phyloP scores from a whole-genome alignment of 2,797 vertebrate genomes.

The Brachymystax lenok region DNA sequence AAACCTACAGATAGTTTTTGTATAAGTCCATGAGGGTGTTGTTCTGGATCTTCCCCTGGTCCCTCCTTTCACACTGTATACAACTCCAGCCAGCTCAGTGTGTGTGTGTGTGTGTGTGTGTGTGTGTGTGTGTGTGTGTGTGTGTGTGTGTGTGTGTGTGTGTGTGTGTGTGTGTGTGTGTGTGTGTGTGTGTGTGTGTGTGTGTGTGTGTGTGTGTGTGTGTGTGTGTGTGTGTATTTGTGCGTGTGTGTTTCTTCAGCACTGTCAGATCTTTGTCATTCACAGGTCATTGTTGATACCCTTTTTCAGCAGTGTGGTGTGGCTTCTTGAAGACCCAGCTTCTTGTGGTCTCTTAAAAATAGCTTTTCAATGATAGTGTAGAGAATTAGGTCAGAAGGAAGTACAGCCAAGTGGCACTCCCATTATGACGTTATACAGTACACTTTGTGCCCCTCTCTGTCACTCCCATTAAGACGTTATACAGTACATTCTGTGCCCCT shows the following conservation, averaged over 20 bases:
- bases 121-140: neutral
- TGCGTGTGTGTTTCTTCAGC: neutral
- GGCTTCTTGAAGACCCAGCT: slow-evolving; percentile 58
- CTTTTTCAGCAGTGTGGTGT: slow-evolving; percentile 25
- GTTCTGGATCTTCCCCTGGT: neutral
- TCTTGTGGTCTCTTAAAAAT: slow-evolving; percentile 77
- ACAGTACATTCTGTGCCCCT: slow-evolving; percentile 20
- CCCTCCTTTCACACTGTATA: neutral
- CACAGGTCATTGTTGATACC: slow-evolving; percentile 14
- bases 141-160: neutral
- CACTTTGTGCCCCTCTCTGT: slow-evolving; percentile 39
- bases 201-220: neutral
- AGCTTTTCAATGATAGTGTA: slow-evolving; percentile 76
- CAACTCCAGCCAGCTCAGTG: neutral
- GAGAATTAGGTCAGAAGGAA: slow-evolving; percentile 71
- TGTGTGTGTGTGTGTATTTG: neutral
- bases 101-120: neutral
- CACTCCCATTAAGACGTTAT: slow-evolving; percentile 48
- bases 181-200: neutral
- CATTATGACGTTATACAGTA: slow-evolving; percentile 42
- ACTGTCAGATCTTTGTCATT: slow-evolving; percentile 12
- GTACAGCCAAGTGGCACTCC: slow-evolving; percentile 64
- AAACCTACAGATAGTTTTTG: neutral
- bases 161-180: neutral
- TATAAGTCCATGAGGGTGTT: neutral